phyloP scores from a whole-genome alignment of 2,797 vertebrate genomes.

The Rhabdomys pumilio region DNA sequence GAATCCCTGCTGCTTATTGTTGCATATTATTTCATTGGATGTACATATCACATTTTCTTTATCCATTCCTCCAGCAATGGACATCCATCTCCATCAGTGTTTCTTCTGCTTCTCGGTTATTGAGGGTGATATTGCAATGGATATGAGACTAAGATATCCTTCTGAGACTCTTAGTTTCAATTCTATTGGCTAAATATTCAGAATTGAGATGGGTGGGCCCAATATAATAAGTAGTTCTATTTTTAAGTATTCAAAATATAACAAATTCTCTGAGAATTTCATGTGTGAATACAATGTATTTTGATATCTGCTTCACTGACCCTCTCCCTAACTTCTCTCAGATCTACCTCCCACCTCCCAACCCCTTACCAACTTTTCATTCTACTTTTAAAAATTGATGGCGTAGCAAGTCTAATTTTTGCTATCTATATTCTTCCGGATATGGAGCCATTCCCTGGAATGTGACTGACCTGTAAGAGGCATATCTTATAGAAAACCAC shows the following conservation, averaged over 20 bases:
- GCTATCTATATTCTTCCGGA: not conserved
- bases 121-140: not conserved
- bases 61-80: not conserved
- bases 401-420: not conserved
- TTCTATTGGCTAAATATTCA: not conserved
- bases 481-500: not conserved
- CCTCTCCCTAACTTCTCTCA: not conserved
- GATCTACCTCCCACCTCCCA: not conserved
- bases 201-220: not conserved
- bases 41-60: not conserved
- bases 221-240: not conserved
- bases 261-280: not conserved
- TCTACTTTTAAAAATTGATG: not conserved
- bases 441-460: not conserved
- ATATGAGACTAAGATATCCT: not conserved
- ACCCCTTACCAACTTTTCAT: not conserved
- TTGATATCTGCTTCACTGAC: not conserved
- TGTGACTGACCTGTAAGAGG: not conserved
- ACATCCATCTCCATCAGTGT: not conserved
- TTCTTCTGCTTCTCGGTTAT: not conserved
- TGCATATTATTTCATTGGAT: not conserved
- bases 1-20: not conserved
- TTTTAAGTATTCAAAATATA: not conserved
- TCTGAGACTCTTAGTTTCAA: not conserved
- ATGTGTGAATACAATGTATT: not conserved